A percentile compares a stretch with the other conserved stretches of the same genome.
Evolutionary conservation across 1,140 invertebrate genomes (phyloP).

Genomic region (Ips typographus): DNA sequence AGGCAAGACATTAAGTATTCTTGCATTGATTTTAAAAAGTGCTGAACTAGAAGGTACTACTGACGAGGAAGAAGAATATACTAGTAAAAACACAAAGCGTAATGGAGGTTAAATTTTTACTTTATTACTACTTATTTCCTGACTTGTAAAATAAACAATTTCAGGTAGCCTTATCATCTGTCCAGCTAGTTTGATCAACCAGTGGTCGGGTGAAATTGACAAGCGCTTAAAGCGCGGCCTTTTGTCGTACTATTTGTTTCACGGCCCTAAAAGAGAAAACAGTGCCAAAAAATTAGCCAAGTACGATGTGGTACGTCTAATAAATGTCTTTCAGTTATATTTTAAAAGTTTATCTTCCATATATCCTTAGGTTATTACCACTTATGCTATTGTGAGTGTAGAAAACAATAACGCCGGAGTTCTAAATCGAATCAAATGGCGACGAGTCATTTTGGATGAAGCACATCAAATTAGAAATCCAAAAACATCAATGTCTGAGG

Average conservation of each 20-base stretch:
- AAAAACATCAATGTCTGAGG: slow-evolving; percentile 71
- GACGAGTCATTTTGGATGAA: slow-evolving; percentile 89
- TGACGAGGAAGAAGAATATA: slow-evolving; percentile 37
- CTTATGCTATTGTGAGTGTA: slow-evolving; percentile 66
- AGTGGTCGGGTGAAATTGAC: slow-evolving; percentile 85
- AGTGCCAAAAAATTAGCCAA: slow-evolving; percentile 57
- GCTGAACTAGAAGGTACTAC: slow-evolving; percentile 42
- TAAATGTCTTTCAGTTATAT: neutral
- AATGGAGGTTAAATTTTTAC: slow-evolving; percentile 63
- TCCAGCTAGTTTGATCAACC: slow-evolving; percentile 79
- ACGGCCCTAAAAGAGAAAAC: slow-evolving; percentile 74
- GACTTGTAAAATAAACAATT: neutral
- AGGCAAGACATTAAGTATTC: slow-evolving; percentile 92
- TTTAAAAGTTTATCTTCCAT: neutral
- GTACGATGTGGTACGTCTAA: slow-evolving; percentile 27
- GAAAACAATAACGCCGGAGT: slow-evolving; percentile 57
- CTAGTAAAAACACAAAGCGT: slow-evolving; percentile 41
- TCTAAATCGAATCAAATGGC: slow-evolving; percentile 72
- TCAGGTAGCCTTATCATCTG: slow-evolving; percentile 71
- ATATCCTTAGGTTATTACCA: slow-evolving; percentile 65
- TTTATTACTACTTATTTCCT: neutral
- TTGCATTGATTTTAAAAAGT: slow-evolving; percentile 69
- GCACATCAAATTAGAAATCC: slow-evolving; percentile 89
- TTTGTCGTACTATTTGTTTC: slow-evolving; percentile 72
- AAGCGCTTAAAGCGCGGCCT: slow-evolving; percentile 62